Conservation (phyloP, 2,797 vertebrate species). For the Gymnothorax reevesii region DNA sequence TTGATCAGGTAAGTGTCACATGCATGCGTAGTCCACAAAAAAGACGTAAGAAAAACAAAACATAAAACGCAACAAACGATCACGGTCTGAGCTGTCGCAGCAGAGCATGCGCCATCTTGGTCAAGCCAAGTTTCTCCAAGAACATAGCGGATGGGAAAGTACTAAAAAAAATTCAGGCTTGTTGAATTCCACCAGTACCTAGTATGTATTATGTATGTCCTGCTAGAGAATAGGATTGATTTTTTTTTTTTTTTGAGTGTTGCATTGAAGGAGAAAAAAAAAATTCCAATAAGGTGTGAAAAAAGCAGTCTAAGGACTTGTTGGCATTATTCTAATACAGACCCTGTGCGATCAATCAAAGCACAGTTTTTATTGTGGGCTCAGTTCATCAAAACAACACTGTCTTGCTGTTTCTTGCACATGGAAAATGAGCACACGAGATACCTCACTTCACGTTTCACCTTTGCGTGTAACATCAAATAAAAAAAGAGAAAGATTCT, state of each 20-base stretch:
- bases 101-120: too few species aligned
- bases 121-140: too few species aligned
- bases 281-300: not conserved
- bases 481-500: not conserved
- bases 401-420: not conserved
- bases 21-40: too few species aligned
- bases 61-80: too few species aligned
- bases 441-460: not conserved
- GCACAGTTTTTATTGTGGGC: slow-evolving; percentile 3
- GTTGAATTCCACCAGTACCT: not conserved
- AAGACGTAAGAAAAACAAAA: too few species aligned
- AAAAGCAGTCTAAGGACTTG: not conserved
- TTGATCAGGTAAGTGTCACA: too few species aligned
- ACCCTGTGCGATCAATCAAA: not conserved
- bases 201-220: not conserved
- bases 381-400: not conserved
- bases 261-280: slow-evolving; percentile 2
- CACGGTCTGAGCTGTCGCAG: too few species aligned
- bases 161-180: not conserved
- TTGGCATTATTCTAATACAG: not conserved
- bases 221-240: slow-evolving; percentile 1
- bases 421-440: not conserved
- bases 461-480: not conserved
- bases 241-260: not conserved
- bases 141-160: not conserved